phyloP scores from a whole-genome alignment of 2,797 vertebrate genomes.

The Tolypeutes matacus region DNA sequence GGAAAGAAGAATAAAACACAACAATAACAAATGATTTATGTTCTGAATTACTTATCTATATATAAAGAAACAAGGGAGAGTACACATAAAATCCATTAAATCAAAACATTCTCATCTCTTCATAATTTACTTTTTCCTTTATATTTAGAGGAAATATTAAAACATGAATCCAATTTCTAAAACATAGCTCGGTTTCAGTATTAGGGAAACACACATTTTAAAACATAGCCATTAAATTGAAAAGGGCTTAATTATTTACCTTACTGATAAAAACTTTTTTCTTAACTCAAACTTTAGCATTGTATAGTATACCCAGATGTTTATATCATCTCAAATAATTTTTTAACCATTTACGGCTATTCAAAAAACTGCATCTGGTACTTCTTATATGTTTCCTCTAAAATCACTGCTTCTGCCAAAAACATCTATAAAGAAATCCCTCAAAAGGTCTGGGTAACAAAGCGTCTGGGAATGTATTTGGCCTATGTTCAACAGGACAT shows the following conservation, averaged over 20 bases:
- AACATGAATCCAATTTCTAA: background rate
- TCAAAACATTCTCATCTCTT: constrained; percentile 42
- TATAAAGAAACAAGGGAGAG: background rate
- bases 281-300: constrained; percentile 81
- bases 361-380: constrained; percentile 88
- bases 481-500: constrained; percentile 86
- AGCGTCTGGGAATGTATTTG: constrained; percentile 91
- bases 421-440: constrained; percentile 88
- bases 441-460: constrained; percentile 88
- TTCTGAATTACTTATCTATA: constrained; percentile 47
- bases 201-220: constrained; percentile 37
- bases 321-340: constrained; percentile 84
- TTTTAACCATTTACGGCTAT: constrained; percentile 90
- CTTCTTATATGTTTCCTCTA: constrained; percentile 86
- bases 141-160: constrained; percentile 49
- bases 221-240: constrained; percentile 66
- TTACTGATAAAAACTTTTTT: background rate
- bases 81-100: constrained; percentile 27
- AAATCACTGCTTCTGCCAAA: constrained; percentile 87
- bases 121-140: constrained; percentile 50
- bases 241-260: constrained; percentile 73
- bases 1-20: background rate
- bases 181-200: background rate
- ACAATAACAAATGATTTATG: constrained; percentile 53
- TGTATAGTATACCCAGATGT: constrained; percentile 83